Conservation (phyloP, 1,140 invertebrate species). For the Mya arenaria region DNA sequence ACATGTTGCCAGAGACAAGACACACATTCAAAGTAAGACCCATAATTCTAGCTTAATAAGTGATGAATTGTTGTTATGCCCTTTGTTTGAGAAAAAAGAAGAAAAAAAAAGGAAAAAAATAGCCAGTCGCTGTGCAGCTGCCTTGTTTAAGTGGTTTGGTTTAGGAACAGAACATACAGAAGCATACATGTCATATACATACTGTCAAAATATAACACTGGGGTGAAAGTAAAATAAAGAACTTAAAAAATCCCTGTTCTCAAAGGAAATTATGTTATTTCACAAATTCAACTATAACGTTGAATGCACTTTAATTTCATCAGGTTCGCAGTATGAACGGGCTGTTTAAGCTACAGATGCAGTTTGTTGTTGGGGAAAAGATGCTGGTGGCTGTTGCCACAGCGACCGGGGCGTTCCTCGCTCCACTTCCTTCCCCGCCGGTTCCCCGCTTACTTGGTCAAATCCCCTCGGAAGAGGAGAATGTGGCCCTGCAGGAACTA, state of each 20-base stretch:
- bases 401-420: constrained; percentile 91
- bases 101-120: background rate
- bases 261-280: no score
- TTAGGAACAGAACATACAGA: background rate
- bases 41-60: no score
- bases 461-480: constrained; percentile 74
- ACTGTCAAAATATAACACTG: no score
- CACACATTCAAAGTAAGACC: no score
- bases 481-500: constrained; percentile 62
- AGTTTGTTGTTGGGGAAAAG: constrained; percentile 93
- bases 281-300: no score
- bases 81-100: background rate
- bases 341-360: constrained; percentile 91
- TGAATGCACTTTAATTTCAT: no score
- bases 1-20: no score
- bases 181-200: no score
- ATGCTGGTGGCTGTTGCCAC: constrained; percentile 93
- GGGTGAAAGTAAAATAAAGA: no score
- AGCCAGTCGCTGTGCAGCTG: background rate
- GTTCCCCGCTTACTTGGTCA: constrained; percentile 83
- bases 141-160: background rate
- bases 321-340: constrained; percentile 94
- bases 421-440: constrained; percentile 87
- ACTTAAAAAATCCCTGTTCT: no score
- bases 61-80: background rate